These are phyloP conservation scores for Caenorhabditis doughertyi DNA, from an alignment of 2,888 invertebrate species.

Conservation along the genomic window DNA sequence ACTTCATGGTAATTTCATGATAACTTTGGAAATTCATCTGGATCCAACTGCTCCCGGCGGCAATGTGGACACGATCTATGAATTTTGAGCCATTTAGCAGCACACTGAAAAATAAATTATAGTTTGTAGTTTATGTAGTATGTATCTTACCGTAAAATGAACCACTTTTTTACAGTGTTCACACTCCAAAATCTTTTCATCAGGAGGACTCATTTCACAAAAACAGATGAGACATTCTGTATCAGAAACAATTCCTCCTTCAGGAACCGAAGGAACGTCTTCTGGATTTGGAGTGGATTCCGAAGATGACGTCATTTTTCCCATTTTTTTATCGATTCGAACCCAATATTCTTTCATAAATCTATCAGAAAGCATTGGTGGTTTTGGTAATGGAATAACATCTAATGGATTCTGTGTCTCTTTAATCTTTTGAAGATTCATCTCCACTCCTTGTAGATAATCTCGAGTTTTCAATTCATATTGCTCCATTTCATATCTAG, in stretches of 20 bases:
- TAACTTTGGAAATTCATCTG: background rate
- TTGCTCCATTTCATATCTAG: background rate
- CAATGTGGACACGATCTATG: background rate
- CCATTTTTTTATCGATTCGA: background rate
- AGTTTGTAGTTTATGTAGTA: background rate
- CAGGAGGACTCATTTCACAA: background rate
- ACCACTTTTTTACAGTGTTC: background rate
- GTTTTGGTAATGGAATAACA: background rate
- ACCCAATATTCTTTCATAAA: background rate
- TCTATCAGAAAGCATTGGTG: background rate
- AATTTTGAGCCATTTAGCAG: slow-evolving; percentile 1
- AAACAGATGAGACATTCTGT: background rate
- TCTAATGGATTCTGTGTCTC: background rate
- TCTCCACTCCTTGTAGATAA: background rate
- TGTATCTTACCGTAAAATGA: background rate
- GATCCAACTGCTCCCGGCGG: background rate
- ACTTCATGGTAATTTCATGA: too few relatives aligned
- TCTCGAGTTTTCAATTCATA: background rate
- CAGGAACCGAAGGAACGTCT: background rate
- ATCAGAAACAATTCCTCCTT: background rate
- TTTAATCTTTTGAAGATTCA: background rate
- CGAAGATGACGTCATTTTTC: background rate
- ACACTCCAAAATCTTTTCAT: background rate
- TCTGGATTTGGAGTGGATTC: too few relatives aligned
- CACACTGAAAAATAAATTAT: background rate